Base-by-base conservation (phyloP, 2,888 invertebrate genomes). In the Amphimallon solstitiale region DNA sequence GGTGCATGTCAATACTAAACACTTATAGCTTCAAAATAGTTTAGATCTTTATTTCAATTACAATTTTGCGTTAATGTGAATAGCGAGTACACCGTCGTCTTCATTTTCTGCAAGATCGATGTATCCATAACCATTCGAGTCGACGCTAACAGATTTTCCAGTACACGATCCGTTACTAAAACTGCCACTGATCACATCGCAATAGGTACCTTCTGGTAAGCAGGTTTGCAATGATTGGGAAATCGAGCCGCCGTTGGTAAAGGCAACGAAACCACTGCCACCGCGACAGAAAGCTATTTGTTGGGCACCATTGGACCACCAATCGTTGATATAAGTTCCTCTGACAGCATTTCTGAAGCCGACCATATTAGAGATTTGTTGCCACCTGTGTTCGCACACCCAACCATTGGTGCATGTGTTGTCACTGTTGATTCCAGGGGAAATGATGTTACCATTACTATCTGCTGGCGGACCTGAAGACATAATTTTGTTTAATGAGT, bases 231-330 rank as follows among this genome's bases (percentile, higher is more conserved):
- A 81, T 10, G 76, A 85, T 74, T 85, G 81, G 48, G 86, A 86
- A 29, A 93, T 75, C 70, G 89, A 86, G 72, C 85, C 86, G 0
- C 87, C 88, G 71, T 93, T 92, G 75, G 91, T 90, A 7, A 67
- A 51, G 4, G 67, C 67, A 7, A 94, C 81, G 78, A 94, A 95
- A 3, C 81, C 81, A 68, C 75, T 78, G 59, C 87, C 85, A 0
- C 93, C 93, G n/a, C 94, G 88, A 71, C 92, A 90, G 84, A 94
- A 95, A 1, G 94, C 90, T 60, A 95, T 94, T 82, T 95, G 94
- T 77, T 92, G 90, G 78, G 87, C 68, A 15, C 60, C 67, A 21
- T 67, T 67, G 1, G 59, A 51, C 92, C 94, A 94, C 93, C 94
- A 95, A 75, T 87, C 85, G 35, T 83, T 84, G 0, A 91, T 0